Evolutionary conservation across 2,888 invertebrate genomes (phyloP), one percentile per base, ranked within the genome.

Genomic region (Myathropa florea): DNA sequence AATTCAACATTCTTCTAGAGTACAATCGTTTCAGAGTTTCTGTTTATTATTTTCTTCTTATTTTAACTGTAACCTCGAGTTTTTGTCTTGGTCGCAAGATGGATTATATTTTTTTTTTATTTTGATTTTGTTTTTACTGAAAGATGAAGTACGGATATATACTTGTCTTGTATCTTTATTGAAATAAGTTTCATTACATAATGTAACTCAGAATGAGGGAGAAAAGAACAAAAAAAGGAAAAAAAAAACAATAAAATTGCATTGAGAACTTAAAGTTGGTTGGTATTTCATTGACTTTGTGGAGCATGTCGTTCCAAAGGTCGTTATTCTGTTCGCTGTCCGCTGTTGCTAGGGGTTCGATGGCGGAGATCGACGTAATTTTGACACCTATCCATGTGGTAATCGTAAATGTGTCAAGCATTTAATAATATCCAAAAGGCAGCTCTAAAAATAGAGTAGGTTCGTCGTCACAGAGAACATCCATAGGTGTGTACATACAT

Each of bases 241-340:
- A n/a, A 60, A 39, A 61, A 57, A 68, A 60, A 55, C 82, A 86
- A 86, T 86, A 86, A 86, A 86, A 86, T 86, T 79, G 86, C 86
- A 83, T 86, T 86, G 70, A 75, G 63, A 86, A 86, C 79, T 78
- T 79, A 1, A 82, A 33, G 3, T 4, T 3, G 10, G 18, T 10
- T 67, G 9, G 67, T 63, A 18, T 81, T 78, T 36, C 59, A 46
- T 60, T 71, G 18, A 2, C n/a, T 24, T 61, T 28, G 10, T 18
- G 23, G 24, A 26, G 23, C 24, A 24, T 12, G 57, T 24, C 39
- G 0, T 9, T 67, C 2, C 67, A n/a, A 64, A 73, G 68, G 72
- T 68, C 57, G 26, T 10, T 23, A 6, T 23, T 24, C 12, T 24
- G 7, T 12, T 4, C 57, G 12, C 9, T 3, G 6, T 24, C 24